Conservation (phyloP, 2,888 invertebrate species). For the Dasypogon diadema region DNA sequence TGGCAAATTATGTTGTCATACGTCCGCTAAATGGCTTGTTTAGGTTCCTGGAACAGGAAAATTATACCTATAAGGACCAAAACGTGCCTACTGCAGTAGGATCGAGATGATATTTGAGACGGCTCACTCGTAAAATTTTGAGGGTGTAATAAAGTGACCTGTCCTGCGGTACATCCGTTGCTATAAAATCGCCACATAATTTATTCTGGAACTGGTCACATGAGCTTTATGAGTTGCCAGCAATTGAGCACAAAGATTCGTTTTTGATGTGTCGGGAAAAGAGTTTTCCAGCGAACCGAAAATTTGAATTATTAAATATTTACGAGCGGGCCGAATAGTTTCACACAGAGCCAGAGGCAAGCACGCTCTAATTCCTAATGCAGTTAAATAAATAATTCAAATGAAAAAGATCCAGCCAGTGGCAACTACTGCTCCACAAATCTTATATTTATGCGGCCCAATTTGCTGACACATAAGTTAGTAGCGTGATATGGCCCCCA, state of each 20-base stretch:
- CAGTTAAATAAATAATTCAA: constrained; percentile 32
- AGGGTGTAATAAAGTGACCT: constrained; percentile 36
- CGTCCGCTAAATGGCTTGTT: constrained; percentile 24
- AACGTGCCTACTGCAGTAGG: not conserved
- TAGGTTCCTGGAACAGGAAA: not conserved
- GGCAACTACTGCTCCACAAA: not conserved
- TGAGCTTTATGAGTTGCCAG: not conserved
- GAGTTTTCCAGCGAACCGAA: not conserved
- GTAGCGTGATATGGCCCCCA: not conserved
- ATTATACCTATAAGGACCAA: not conserved
- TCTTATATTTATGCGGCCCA: constrained; percentile 11
- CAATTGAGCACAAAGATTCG: too few species aligned
- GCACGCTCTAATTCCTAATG: constrained; percentile 19
- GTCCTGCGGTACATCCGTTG: not conserved
- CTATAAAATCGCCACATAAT: constrained; percentile 3
- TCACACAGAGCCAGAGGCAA: not conserved
- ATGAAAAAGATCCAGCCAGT: not conserved
- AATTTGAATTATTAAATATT: constrained; percentile 12
- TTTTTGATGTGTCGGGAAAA: not conserved
- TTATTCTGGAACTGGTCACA: not conserved
- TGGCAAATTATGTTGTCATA: constrained; percentile 37
- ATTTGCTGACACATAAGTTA: constrained; percentile 14
- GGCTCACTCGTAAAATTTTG: constrained; percentile 7
- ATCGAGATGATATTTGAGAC: not conserved
- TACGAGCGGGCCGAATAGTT: not conserved